Base-by-base conservation (phyloP, 2,797 vertebrate genomes). In the Tympanoctomys barrerae region DNA sequence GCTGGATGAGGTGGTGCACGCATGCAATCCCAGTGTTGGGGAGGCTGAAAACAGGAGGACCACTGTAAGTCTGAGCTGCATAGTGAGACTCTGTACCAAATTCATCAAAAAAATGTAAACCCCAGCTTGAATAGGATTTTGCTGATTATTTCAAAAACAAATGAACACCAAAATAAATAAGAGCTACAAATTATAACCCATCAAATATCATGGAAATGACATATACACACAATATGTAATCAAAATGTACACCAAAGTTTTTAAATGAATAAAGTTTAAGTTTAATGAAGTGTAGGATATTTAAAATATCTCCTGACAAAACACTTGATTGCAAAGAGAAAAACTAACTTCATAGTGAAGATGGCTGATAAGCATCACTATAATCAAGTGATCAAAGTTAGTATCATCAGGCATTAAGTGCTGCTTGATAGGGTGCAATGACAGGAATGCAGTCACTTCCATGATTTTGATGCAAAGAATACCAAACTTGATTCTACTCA, bases 341-440 rank as follows among this genome's bases (percentile, higher is more conserved):
- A 86, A 59, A 87, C 21, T 79, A 61, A 68, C n/a, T 78, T 89
- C 28, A 78, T 21, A 79, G 85, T 89, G 54, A 49, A 88, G 79
- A 85, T 73, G 86, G 75, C 64, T n/a, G 5, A 36, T 62, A 33
- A 80, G 28, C 19, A 89, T n/a, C 73, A 52, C 19, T 52, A 73
- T 75, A 75, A 73, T 59, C 49, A 75, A 59, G 57, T 26, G 14
- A 80, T 42, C 31, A 49, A 79, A 73, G 81, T 66, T 89, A 39
- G 10, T n/a, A 86, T 81, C 39, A 93, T 8, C 39, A 64, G 54
- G 24, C 54, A 52, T 21, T 31, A 24, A 16, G 52, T 36, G 14
- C 82, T 62, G 70, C 21, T 33, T 77, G 39, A 22, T 22, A 66
- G 61, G 33, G 61, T 79, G 24, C 24, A 54, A 66, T 36, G 59